Base-by-base conservation (phyloP, 2,888 invertebrate genomes). In the Drosophila anomalata region DNA sequence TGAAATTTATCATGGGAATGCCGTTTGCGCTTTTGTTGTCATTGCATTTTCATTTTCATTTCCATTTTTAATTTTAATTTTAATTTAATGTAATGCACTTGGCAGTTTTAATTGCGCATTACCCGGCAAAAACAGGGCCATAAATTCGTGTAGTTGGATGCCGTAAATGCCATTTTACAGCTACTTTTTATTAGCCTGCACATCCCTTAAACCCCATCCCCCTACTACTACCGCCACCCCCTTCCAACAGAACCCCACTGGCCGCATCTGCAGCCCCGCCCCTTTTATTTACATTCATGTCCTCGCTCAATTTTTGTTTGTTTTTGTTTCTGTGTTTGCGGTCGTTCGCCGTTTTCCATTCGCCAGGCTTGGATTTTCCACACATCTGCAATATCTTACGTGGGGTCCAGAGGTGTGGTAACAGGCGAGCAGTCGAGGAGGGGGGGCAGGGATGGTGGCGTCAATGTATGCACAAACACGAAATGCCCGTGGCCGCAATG, bases 71-170 rank as follows among this genome's bases (percentile, higher is more conserved):
- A 33, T 68, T 75, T 73, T 60, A 58, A 75, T 78, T 85, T 78
- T 61, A 80, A 82, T 76, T 82, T 78, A 82, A 86, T 82, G 78
- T 67, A 79, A 82, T 75, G 78, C 77, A 86, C 83, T 82, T 80
- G 78, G 75, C 77, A 44, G 55, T 65, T 86, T 83, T 86, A 86
- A 86, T 83, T 83, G 83, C 86, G 51, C 77, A 83, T 85, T 82
- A 80, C 48, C 54, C 41, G 54, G 46, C 66, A 78, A 80, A 83
- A 75, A 63, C 63, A 54, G 65, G 72, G 72, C 78, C 70, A 83
- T 82, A 83, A 83, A 80, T 86, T 75, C 59, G 71, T 69, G 70
- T 77, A 77, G 86, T 83, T 83, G 56, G 61, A 65, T 63, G 73
- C 74, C 67, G 82, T 85, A 82, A 81, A 81, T 81, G 77, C 68